A percentile compares a stretch with the other conserved stretches of the same genome.
Conservation (phyloP, 2,888 invertebrate genomes). For the Cephonodes hylas region DNA sequence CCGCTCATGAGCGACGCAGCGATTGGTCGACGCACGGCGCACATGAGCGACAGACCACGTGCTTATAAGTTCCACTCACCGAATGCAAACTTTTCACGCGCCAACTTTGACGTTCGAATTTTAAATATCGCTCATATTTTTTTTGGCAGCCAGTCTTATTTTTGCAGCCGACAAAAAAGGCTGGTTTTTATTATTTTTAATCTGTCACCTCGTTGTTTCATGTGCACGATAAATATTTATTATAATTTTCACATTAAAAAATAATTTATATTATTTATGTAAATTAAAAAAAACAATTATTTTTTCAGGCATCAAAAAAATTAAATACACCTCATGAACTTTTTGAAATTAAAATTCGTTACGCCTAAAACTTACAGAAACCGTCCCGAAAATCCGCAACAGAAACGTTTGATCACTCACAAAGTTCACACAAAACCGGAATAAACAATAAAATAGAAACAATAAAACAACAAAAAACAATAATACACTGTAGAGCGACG, state of each 20-base stretch:
- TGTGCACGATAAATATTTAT: not conserved
- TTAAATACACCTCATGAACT: not conserved
- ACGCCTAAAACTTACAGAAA: slow-evolving; percentile 11
- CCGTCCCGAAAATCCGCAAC: slow-evolving; percentile 23
- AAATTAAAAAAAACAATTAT: not conserved
- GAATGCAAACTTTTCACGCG: slow-evolving; percentile 63
- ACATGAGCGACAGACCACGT: slow-evolving; percentile 77
- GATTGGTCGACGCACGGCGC: slow-evolving; percentile 65
- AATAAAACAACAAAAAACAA: slow-evolving; percentile 52
- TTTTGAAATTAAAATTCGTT: not conserved
- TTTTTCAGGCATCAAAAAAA: not conserved
- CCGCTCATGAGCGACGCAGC: slow-evolving; percentile 66
- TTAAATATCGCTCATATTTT: not conserved
- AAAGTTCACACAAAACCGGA: slow-evolving; percentile 36
- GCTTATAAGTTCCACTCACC: slow-evolving; percentile 72
- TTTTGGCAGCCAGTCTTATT: not conserved
- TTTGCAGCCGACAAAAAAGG: not conserved
- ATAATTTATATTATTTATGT: not conserved
- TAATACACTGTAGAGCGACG: slow-evolving; percentile 71
- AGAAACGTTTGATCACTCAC: slow-evolving; percentile 51
- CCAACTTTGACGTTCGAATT: slow-evolving; percentile 1
- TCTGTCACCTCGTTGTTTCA: not conserved
- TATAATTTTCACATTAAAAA: not conserved
- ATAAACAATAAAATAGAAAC: slow-evolving; percentile 44
- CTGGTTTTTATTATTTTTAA: not conserved